Evolutionary conservation across 2,888 invertebrate species (phyloP).

Genomic region (Alentia gelatinosa): DNA sequence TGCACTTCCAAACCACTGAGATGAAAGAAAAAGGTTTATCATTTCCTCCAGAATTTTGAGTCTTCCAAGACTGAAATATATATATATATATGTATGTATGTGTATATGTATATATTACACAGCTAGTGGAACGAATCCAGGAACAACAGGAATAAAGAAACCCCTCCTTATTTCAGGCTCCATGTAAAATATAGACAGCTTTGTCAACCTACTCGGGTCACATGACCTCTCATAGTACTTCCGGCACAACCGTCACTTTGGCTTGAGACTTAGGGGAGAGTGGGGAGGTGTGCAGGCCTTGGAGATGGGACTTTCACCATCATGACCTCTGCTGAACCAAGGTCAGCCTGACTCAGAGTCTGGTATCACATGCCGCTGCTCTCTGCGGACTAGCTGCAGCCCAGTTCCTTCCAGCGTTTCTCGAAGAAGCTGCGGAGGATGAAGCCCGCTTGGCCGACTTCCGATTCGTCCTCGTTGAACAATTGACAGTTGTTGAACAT

Average conservation of each 20-base stretch:
- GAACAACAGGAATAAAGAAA: background rate
- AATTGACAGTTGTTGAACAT: conserved; percentile 99
- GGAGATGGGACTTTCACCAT: background rate
- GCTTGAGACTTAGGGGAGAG: conserved; percentile 9
- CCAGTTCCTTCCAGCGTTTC: conserved; percentile 87
- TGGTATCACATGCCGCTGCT: background rate
- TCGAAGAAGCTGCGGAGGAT: conserved; percentile 96
- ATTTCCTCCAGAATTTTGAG: conserved; percentile 35
- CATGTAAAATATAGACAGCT: background rate
- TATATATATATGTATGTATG: background rate
- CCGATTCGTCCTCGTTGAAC: conserved; percentile 99
- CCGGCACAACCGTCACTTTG: conserved; percentile 37
- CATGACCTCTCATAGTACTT: background rate
- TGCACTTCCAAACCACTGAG: conserved; percentile 4
- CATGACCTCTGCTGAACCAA: background rate
- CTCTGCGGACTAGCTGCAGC: conserved; percentile 25
- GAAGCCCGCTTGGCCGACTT: conserved; percentile 97
- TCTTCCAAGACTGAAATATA: conserved; percentile 40
- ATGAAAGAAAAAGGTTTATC: background rate
- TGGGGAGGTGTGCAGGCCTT: background rate
- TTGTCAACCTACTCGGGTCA: background rate
- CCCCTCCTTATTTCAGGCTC: background rate
- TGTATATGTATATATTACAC: background rate
- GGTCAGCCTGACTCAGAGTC: background rate
- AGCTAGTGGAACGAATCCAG: background rate